Evolutionary conservation across 2,113 vertebrate species (phyloP), one percentile per base, ranked within the genome.

Genomic region (Telmatochromis sp.): DNA sequence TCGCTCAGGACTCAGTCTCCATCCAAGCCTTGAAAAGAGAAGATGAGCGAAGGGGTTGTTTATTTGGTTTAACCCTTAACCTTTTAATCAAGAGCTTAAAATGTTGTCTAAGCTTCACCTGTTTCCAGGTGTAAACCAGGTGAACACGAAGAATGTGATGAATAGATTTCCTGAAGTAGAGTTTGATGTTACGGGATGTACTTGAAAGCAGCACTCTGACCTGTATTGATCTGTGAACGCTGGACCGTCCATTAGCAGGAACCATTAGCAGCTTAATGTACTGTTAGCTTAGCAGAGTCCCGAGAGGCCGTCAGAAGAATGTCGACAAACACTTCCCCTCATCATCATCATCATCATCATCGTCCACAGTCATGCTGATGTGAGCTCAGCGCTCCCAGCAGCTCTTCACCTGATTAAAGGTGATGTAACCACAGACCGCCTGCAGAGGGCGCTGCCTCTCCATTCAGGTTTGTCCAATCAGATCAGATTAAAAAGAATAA

Each of bases 221-320:
- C 19, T 37, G 9, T 23, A 78, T 53, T 9, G 37, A 80, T 88
- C 23, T 0, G 5, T 31, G 28, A 85, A 47, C 4, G 0, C 45
- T 78, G 84, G 37, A 28, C 53, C 2, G 35, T 78, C 71, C 82
- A 83, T 85, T n/a, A 86, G 40, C 86, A 0, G 3, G 50, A 86
- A 86, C 9, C 83, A 80, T 80, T 81, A 87, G 73, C 17, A 47
- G 28, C 40, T 54, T 73, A 84, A 58, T 58, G 80, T 83, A 53
- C 71, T 45, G 81, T 80, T 92, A 91, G 87, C 86, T 7, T 75
- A 91, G 91, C 92, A 89, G 86, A 5, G 6, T 91, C 86, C 86
- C 65, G 1, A 7, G 5, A 50, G 87, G 90, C 82, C 75, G 21
- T 90, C 28, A 65, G 57, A 14, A 17, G 86, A 78, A 88, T 81